Evolutionary conservation across 1,140 invertebrate species (phyloP).

Genomic region (Diorhabda sublineata): DNA sequence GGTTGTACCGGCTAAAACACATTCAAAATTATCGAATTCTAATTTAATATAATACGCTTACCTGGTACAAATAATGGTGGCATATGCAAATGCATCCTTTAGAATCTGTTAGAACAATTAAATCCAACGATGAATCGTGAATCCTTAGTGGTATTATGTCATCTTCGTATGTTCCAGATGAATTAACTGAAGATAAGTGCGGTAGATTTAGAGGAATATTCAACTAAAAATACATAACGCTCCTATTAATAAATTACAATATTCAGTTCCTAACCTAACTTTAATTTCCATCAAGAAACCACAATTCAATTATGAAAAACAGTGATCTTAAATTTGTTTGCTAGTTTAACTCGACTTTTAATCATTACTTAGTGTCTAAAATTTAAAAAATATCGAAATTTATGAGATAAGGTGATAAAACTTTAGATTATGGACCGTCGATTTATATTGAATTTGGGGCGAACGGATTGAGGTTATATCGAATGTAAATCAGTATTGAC

Average conservation of each 20-base stretch:
- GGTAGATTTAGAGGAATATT: constrained; percentile 80
- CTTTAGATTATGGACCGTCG: too few species aligned
- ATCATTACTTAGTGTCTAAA: too few species aligned
- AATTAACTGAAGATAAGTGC: constrained; percentile 56
- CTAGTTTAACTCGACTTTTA: too few species aligned
- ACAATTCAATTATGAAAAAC: too few species aligned
- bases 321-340: too few species aligned
- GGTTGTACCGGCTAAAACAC: constrained; percentile 39
- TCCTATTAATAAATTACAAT: background rate
- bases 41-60: constrained; percentile 18
- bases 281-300: background rate
- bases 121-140: constrained; percentile 75
- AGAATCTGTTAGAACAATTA: constrained; percentile 69
- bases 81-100: constrained; percentile 75
- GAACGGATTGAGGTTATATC: too few species aligned
- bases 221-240: constrained; percentile 52
- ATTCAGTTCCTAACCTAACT: background rate
- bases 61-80: constrained; percentile 79
- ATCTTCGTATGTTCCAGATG: constrained; percentile 69
- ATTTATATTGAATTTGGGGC: too few species aligned
- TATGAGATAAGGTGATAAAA: too few species aligned
- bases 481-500: too few species aligned
- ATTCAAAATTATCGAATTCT: background rate
- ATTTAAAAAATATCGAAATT: too few species aligned
- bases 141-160: constrained; percentile 71